phyloP scores from a whole-genome alignment of 2,888 invertebrate genomes.

The Anthophora plumipes region DNA sequence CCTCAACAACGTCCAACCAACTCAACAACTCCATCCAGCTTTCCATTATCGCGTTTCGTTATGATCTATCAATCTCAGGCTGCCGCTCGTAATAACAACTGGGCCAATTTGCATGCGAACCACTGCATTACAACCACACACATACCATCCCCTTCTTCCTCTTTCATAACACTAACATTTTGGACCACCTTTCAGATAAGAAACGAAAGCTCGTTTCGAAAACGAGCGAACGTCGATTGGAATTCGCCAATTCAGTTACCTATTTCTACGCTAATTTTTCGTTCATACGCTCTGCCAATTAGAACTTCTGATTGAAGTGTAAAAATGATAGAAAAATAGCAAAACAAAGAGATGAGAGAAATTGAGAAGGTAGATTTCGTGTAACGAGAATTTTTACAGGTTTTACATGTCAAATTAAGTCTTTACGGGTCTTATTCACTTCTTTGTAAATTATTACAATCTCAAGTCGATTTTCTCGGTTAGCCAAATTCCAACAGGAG shows the following conservation, averaged over 20 bases:
- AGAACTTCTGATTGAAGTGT: no score
- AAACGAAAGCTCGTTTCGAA: conserved; percentile 38
- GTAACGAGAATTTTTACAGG: no score
- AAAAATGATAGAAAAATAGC: no score
- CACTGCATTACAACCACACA: conserved; percentile 34
- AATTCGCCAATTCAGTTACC: conserved; percentile 36
- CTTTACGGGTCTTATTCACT: no score
- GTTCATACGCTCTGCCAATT: no score
- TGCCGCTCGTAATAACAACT: conserved; percentile 40
- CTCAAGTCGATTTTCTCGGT: conserved; percentile 21
- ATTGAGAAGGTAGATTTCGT: no score
- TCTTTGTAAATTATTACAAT: no score
- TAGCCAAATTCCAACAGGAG: conserved; percentile 28
- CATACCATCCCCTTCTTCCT: neutral
- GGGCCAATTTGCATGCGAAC: conserved; percentile 53
- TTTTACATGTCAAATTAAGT: no score
- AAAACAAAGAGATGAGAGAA: no score
- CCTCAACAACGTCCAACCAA: conserved; percentile 12
- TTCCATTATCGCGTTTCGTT: conserved; percentile 54
- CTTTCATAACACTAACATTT: neutral
- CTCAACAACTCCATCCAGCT: conserved; percentile 51
- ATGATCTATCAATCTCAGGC: conserved; percentile 52
- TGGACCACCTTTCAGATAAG: conserved; percentile 15
- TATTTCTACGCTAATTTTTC: conserved; percentile 59
- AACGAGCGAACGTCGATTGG: conserved; percentile 19